phyloP scores from a whole-genome alignment of 2,797 vertebrate species.

The Ctenosaura bakeri region DNA sequence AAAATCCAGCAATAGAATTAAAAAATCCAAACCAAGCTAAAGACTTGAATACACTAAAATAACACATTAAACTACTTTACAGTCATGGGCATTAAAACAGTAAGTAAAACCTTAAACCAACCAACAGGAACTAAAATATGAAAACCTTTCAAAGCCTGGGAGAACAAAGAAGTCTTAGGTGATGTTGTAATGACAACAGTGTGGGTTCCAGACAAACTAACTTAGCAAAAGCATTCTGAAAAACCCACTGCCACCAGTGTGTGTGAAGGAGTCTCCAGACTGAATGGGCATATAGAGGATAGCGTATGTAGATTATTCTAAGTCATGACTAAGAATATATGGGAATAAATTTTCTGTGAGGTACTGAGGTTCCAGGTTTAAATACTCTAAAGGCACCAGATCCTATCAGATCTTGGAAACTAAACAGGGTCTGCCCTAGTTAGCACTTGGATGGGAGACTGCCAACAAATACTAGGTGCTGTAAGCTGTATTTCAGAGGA shows the following conservation, averaged over 20 bases:
- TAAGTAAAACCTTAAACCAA: background rate
- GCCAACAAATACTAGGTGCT: no score
- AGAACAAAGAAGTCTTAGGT: background rate
- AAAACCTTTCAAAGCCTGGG: background rate
- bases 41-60: background rate
- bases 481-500: no score
- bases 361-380: background rate
- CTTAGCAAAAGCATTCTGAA: background rate
- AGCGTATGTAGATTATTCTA: background rate
- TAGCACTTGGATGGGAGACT: no score
- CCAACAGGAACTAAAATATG: background rate
- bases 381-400: no score
- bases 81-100: background rate
- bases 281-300: background rate
- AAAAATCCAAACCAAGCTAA: background rate
- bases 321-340: background rate
- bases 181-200: background rate
- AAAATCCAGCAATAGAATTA: background rate
- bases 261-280: background rate
- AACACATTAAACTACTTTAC: background rate
- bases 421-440: no score
- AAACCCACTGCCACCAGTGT: background rate
- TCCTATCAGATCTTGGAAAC: no score
- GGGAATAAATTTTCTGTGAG: background rate
- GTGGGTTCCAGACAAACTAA: background rate